Conservation (phyloP, 2,113 vertebrate genomes). For the Ovis canadensis region DNA sequence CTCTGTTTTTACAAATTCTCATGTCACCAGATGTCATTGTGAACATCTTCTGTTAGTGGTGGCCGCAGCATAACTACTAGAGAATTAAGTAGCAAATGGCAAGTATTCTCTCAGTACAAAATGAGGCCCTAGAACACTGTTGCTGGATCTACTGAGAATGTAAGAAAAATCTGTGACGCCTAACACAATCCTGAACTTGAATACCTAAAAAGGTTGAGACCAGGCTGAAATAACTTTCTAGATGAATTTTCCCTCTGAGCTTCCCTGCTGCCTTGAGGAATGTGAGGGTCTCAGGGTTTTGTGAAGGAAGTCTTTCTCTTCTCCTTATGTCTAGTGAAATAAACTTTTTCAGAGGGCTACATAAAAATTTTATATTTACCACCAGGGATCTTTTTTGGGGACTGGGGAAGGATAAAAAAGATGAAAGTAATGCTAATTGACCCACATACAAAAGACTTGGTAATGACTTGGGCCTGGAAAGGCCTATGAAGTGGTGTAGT, state of each 20-base stretch:
- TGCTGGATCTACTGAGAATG: background rate
- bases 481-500: fast-evolving
- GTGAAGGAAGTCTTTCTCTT: background rate
- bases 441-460: background rate
- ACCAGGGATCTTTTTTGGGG: background rate
- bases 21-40: background rate
- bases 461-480: background rate
- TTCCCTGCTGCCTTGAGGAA: background rate
- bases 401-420: background rate
- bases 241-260: background rate
- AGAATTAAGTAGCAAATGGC: background rate
- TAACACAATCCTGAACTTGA: background rate
- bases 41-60: background rate
- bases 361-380: background rate
- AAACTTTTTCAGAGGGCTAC: background rate
- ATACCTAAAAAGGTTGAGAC: background rate
- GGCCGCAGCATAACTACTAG: background rate
- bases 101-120: background rate
- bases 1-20: background rate
- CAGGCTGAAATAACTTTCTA: background rate
- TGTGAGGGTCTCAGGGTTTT: fast-evolving
- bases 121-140: background rate
- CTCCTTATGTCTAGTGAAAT: background rate
- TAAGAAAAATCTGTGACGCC: background rate
- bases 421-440: background rate